These are phyloP conservation scores for Volucella zonaria DNA, from an alignment of 2,888 invertebrate genomes.

Conservation along the genomic window DNA sequence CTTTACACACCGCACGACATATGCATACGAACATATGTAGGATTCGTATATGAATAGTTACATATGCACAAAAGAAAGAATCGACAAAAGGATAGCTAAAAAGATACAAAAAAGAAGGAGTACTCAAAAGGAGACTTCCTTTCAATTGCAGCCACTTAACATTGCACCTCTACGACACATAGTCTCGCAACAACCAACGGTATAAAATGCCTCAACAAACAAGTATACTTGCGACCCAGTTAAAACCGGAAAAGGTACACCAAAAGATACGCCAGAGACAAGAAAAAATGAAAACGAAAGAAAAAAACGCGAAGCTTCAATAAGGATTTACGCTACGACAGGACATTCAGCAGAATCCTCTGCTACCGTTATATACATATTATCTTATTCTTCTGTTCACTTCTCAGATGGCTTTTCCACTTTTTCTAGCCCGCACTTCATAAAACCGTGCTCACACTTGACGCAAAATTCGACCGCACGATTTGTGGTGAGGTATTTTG, in stretches of 20 bases:
- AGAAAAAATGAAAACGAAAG: not conserved
- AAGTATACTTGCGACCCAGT: slow-evolving; percentile 63
- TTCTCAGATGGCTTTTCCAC: not conserved
- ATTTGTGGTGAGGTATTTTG: slow-evolving; percentile 5
- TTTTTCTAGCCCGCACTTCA: slow-evolving; percentile 9
- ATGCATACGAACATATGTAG: not conserved
- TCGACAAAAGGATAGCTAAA: slow-evolving; percentile 46
- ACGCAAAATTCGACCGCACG: slow-evolving; percentile 33
- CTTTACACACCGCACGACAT: slow-evolving; percentile 37
- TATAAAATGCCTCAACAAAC: slow-evolving; percentile 42
- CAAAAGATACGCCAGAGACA: slow-evolving; percentile 16
- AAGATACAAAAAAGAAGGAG: slow-evolving; percentile 45
- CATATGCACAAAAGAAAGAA: slow-evolving; percentile 9
- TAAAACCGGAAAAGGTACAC: slow-evolving; percentile 48
- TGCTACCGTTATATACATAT: not conserved
- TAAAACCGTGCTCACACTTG: slow-evolving; percentile 25
- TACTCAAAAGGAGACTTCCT: slow-evolving; percentile 58
- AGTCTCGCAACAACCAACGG: slow-evolving; percentile 21
- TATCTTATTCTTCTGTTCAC: not conserved
- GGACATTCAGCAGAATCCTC: slow-evolving; percentile 46
- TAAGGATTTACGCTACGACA: slow-evolving; percentile 42
- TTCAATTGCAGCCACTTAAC: slow-evolving; percentile 71
- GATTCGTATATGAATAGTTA: too few species aligned
- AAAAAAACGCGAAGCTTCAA: slow-evolving; percentile 26
- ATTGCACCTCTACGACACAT: slow-evolving; percentile 66